Base-by-base conservation (phyloP, 2,888 invertebrate genomes). In the Pyrochroa serraticornis region DNA sequence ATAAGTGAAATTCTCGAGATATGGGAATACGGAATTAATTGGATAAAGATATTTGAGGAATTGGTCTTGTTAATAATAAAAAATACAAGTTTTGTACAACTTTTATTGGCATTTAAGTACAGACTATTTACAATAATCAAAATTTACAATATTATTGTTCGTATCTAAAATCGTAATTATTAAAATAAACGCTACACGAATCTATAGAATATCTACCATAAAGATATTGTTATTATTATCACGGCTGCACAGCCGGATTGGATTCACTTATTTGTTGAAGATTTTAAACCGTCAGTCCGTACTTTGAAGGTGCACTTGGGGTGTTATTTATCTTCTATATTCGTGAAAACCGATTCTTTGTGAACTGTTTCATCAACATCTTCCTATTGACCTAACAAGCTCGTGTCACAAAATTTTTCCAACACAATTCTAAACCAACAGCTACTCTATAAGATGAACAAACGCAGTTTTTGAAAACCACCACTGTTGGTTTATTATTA, bases 231-330 rank as follows among this genome's bases (percentile, higher is more conserved):
- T 57, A 58, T 67, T 66, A 66, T 67, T 63, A 66, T 65, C 65
- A 65, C 65, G 66, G 68, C 66, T 46, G 44, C 62, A 64, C 66
- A 65, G 66, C 65, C 68, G 66, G 65, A 67, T 63, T 60, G 58
- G 60, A 62, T 56, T 56, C 44, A 48, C 51, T 58, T 38, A 34
- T 43, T 48, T 49, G 33, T 64, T 55, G 45, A 37, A 58, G 44
- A 47, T 48, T 48, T 58, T 44, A 13, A 52, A 58, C 57, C 58
- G 39, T 65, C 63, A 57, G 60, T 65, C 55, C 65, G 52, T 58
- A 61, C 57, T 60, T 62, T 61, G 65, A 70, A 70, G 70, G 65
- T 70, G 70, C 70, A 70, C 70, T 70, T 70, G 59, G 68, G 70
- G 70, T 70, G 69, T 66, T 63, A 47, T 49, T 31, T 35, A 34